A percentile compares a stretch with the other conserved stretches of the same genome.
Conservation (phyloP, 2,113 vertebrate genomes). For the Silurus asotus region DNA sequence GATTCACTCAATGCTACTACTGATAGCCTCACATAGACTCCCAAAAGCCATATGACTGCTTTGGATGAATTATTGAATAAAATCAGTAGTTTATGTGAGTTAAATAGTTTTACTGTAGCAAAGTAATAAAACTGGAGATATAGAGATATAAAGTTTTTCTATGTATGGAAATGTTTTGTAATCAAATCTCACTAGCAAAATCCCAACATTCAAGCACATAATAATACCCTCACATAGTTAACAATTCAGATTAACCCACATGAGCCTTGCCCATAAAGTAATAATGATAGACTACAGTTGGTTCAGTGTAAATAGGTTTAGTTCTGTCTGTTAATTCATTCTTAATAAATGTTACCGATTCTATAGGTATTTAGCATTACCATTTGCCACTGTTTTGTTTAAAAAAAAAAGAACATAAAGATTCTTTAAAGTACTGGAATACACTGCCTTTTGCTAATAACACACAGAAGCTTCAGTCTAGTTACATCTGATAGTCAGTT, state of each 20-base stretch:
- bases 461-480: background rate
- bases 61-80: too few relatives aligned
- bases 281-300: background rate
- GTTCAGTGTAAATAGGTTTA: background rate
- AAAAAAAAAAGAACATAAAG: background rate
- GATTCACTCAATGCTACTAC: too few relatives aligned
- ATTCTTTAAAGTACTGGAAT: background rate
- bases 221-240: background rate
- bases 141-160: background rate
- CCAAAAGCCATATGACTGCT: too few relatives aligned
- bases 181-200: background rate
- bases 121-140: background rate
- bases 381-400: background rate
- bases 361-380: background rate
- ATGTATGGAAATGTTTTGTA: background rate
- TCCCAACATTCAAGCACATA: background rate
- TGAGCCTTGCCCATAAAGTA: background rate
- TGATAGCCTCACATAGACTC: too few relatives aligned
- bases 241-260: background rate
- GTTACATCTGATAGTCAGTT: background rate
- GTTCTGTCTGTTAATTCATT: background rate
- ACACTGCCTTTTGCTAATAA: background rate
- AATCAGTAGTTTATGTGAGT: too few relatives aligned
- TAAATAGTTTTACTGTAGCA: too few relatives aligned
- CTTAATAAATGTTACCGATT: background rate